phyloP scores from a whole-genome alignment of 2,113 vertebrate species.

The Barnardius zonarius region DNA sequence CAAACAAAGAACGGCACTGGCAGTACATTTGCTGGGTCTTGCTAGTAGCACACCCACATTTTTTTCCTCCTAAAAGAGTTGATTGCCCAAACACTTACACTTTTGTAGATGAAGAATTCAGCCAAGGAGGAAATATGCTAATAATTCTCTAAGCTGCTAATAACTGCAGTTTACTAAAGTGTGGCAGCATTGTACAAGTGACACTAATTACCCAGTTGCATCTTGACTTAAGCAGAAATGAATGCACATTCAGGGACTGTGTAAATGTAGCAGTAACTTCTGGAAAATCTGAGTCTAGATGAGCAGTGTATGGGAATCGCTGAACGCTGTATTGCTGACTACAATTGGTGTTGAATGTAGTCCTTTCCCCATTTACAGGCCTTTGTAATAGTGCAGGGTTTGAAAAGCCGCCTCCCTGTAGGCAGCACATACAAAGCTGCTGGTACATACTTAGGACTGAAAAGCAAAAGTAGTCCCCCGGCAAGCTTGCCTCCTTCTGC shows the following conservation, averaged over 20 bases:
- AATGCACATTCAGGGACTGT: not conserved
- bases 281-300: not conserved
- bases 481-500: not conserved
- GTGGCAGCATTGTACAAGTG: not conserved
- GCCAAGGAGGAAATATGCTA: conserved; percentile 43
- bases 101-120: conserved; percentile 56
- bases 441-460: not conserved
- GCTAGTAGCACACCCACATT: conserved; percentile 29
- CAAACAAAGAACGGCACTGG: conserved; percentile 45
- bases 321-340: not conserved
- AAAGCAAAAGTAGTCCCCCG: not conserved
- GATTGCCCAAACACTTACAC: conserved; percentile 35
- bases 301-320: not conserved
- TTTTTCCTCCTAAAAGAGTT: not conserved
- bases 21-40: not conserved
- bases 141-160: conserved; percentile 35
- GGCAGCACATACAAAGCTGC: not conserved
- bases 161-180: conserved; percentile 26
- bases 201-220: not conserved
- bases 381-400: not conserved
- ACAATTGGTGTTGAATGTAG: not conserved
- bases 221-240: not conserved
- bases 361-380: not conserved
- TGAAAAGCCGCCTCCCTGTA: not conserved
- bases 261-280: not conserved